These are phyloP conservation scores for Drosophila quadrilineata DNA, from an alignment of 1,140 invertebrate genomes.

Conservation along the genomic window DNA sequence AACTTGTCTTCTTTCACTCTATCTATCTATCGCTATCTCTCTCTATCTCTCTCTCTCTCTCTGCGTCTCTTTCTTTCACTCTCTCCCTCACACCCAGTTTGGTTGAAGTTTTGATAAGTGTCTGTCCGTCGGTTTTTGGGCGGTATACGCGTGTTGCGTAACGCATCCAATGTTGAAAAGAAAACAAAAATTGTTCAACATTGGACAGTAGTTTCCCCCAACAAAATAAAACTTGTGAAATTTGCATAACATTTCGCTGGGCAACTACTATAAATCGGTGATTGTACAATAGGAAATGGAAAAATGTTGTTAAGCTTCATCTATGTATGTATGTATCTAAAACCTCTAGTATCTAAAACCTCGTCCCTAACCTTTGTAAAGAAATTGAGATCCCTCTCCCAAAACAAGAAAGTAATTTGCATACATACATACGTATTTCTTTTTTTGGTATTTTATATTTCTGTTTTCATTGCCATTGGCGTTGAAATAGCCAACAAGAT, in stretches of 20 bases:
- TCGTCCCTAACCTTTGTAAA: too few species aligned
- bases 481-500: too few species aligned
- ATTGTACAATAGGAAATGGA: slow-evolving; percentile 41
- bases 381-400: slow-evolving; percentile 1
- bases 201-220: slow-evolving; percentile 34
- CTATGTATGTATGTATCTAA: too few species aligned
- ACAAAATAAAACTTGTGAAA: slow-evolving; percentile 20
- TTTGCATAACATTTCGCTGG: slow-evolving; percentile 38
- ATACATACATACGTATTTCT: slow-evolving; percentile 17
- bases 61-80: background rate
- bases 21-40: background rate
- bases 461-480: slow-evolving; percentile 23
- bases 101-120: slow-evolving; percentile 20
- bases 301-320: slow-evolving; percentile 26
- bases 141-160: slow-evolving; percentile 29
- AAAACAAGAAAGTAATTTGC: slow-evolving; percentile 32
- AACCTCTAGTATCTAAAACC: too few species aligned
- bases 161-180: slow-evolving; percentile 23
- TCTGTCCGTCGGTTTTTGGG: slow-evolving; percentile 2
- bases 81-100: too few species aligned
- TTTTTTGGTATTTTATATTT: background rate
- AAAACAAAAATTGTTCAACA: slow-evolving; percentile 22
- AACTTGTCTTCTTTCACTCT: background rate
- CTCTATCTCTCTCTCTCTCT: background rate
- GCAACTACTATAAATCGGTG: slow-evolving; percentile 18